phyloP scores from a whole-genome alignment of 2,888 invertebrate genomes.

The Oscheius onirici region DNA sequence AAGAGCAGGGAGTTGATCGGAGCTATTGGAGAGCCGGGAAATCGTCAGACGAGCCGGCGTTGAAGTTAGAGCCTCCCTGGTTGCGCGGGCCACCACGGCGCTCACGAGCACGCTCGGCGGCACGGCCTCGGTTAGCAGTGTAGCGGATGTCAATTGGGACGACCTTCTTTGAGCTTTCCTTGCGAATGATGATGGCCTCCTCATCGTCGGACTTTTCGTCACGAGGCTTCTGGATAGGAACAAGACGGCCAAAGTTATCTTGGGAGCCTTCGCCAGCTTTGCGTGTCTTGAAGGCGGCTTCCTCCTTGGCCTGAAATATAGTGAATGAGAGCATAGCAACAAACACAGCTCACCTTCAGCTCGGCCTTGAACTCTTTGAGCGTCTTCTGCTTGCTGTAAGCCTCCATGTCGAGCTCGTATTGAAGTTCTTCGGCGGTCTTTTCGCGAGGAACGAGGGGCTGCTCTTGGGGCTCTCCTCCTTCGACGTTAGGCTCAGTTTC shows the following conservation, averaged over 20 bases:
- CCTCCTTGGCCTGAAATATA: not conserved
- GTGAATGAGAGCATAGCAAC: not conserved
- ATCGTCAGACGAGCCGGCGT: conserved; percentile 51
- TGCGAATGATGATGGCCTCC: conserved; percentile 45
- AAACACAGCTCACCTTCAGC: conserved; percentile 31
- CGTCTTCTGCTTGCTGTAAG: conserved; percentile 65
- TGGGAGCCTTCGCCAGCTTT: conserved; percentile 59
- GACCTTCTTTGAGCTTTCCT: conserved; percentile 47
- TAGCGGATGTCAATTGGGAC: conserved; percentile 60
- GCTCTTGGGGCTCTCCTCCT: conserved; percentile 48
- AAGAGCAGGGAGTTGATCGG: not conserved
- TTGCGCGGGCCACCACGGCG: conserved; percentile 43
- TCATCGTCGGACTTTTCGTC: conserved; percentile 55
- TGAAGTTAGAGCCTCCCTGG: conserved; percentile 41
- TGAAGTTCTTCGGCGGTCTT: conserved; percentile 61
- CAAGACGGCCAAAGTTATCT: conserved; percentile 54
- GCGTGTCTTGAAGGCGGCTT: conserved; percentile 66
- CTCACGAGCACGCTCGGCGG: conserved; percentile 34
- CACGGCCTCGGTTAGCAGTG: conserved; percentile 38
- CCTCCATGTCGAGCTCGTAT: conserved; percentile 50
- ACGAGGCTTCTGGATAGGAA: conserved; percentile 59
- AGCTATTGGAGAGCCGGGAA: conserved; percentile 64
- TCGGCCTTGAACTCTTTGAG: conserved; percentile 62
- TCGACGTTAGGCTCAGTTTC: conserved; percentile 57
- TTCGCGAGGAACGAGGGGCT: conserved; percentile 50